A percentile compares a stretch with the other conserved stretches of the same genome.
Conservation (phyloP, 2,113 vertebrate genomes). For the Accipiter cooperii region DNA sequence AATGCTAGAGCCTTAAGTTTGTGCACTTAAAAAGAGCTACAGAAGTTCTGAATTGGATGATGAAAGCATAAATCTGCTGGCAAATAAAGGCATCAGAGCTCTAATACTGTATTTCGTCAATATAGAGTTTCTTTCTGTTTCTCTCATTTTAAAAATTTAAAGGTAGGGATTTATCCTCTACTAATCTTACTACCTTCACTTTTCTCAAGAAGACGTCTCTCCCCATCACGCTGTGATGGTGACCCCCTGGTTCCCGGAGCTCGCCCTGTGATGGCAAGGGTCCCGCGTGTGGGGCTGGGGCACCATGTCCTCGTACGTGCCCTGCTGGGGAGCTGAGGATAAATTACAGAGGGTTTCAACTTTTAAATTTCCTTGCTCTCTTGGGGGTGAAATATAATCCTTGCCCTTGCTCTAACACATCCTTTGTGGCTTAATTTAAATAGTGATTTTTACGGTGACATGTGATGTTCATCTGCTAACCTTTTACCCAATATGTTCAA, state of each 20-base stretch:
- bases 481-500: constrained; percentile 56
- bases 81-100: background rate
- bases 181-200: background rate
- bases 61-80: background rate
- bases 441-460: constrained; percentile 47
- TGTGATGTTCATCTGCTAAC: constrained; percentile 36
- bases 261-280: rapidly evolving
- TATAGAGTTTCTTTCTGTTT: background rate
- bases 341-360: background rate
- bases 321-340: background rate
- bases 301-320: rapidly evolving
- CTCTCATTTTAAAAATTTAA: background rate
- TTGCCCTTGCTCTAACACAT: background rate
- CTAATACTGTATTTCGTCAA: background rate
- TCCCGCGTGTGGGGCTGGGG: background rate
- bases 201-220: background rate
- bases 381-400: constrained; percentile 19
- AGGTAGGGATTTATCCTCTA: background rate
- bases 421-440: constrained; percentile 62
- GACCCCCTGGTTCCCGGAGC: rapidly evolving
- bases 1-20: background rate
- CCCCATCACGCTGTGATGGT: rapidly evolving
- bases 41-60: background rate
- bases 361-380: constrained; percentile 39
- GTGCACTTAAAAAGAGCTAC: background rate